Conservation (phyloP, 2,113 vertebrate species). For the Paradisaea rubra region DNA sequence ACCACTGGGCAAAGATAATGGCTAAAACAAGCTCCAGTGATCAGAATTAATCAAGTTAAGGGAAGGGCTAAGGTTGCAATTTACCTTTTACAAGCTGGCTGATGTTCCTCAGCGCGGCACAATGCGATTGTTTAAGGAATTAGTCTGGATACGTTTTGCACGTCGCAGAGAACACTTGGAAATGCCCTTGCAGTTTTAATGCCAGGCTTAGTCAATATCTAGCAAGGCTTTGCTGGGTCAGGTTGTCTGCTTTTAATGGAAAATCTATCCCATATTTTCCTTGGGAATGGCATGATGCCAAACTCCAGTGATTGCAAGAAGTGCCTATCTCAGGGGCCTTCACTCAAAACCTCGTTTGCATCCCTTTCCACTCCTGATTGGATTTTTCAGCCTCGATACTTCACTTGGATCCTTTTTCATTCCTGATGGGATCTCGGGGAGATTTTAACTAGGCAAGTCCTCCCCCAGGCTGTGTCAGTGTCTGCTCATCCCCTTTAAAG, state of each 20-base stretch:
- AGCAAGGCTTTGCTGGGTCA: background rate
- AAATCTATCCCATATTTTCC: background rate
- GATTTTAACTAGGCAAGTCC: background rate
- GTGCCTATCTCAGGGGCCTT: background rate
- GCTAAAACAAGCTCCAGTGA: constrained; percentile 13
- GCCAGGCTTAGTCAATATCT: background rate
- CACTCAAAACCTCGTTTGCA: background rate
- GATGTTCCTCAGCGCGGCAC: background rate
- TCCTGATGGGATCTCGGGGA: background rate
- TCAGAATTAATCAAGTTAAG: constrained; percentile 44
- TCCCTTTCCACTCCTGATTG: background rate
- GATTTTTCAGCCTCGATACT: background rate
- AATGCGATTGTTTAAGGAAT: background rate
- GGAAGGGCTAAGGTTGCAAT: constrained; percentile 7
- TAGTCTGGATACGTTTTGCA: background rate
- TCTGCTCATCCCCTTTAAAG: background rate
- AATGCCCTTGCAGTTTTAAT: background rate
- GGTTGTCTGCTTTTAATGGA: background rate
- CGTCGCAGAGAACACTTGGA: background rate
- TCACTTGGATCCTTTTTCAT: background rate
- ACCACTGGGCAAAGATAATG: background rate
- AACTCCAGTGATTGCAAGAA: background rate
- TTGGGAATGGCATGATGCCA: background rate
- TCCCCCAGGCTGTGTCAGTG: background rate
- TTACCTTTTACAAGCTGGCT: constrained; percentile 28